A percentile compares a stretch with the other conserved stretches of the same genome.
Conservation (phyloP, 1,140 invertebrate genomes). For the Orius insidiosus region DNA sequence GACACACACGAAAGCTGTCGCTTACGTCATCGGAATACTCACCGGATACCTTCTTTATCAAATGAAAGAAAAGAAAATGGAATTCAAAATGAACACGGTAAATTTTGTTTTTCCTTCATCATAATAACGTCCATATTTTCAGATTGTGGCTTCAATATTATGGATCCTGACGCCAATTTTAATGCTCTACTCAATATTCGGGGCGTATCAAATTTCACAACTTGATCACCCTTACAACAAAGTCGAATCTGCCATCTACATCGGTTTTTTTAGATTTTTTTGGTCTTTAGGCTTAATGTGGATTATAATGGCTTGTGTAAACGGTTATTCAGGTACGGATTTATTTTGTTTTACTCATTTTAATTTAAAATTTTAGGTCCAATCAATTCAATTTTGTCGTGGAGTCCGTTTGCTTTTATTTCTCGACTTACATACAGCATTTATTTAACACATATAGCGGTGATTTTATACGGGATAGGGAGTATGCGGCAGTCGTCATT, state of each 20-base stretch:
- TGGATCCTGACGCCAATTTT: conserved; percentile 11
- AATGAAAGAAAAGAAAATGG: conserved; percentile 13
- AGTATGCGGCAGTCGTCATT: conserved; percentile 9
- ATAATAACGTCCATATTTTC: no score
- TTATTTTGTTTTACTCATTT: not conserved
- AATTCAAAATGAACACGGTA: conserved; percentile 11
- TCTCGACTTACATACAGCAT: conserved; percentile 36
- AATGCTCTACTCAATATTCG: conserved; percentile 10
- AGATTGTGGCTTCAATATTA: conserved; percentile 2
- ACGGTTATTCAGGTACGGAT: conserved; percentile 27
- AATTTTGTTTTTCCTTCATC: no score
- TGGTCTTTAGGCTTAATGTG: conserved; percentile 34
- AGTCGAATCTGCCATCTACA: conserved; percentile 31
- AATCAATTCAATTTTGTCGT: conserved; percentile 34
- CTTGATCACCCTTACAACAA: conserved; percentile 12
- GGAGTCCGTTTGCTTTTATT: conserved; percentile 32
- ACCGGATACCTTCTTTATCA: conserved; percentile 26
- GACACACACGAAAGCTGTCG: conserved; percentile 23
- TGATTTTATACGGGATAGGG: conserved; percentile 16
- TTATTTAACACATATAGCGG: conserved; percentile 33
- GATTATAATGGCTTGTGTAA: conserved; percentile 33
- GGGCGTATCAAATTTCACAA: conserved; percentile 14
- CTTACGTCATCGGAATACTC: conserved; percentile 28
- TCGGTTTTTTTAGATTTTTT: conserved; percentile 33
- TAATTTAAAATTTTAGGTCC: conserved; percentile 24